phyloP scores from a whole-genome alignment of 1,140 invertebrate genomes.

The Cydia pomonella region DNA sequence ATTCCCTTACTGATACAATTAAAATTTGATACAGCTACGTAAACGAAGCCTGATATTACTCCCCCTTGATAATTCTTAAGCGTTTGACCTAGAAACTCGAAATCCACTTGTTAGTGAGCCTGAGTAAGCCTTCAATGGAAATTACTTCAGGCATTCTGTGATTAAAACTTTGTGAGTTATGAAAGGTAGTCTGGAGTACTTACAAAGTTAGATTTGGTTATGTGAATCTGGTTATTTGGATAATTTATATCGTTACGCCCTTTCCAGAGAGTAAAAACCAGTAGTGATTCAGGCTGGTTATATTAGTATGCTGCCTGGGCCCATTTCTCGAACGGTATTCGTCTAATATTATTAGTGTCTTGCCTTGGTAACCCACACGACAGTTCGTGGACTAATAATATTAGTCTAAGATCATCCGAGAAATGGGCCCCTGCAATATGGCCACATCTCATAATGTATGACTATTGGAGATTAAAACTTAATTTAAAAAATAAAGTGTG shows the following conservation, averaged over 20 bases:
- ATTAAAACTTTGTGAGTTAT: slow-evolving; percentile 8
- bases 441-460: too few relatives aligned
- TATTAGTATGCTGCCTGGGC: too few relatives aligned
- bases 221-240: slow-evolving; percentile 8
- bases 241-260: neutral
- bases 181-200: neutral
- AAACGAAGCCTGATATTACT: neutral
- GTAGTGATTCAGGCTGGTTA: neutral
- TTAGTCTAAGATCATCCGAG: too few relatives aligned
- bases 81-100: neutral
- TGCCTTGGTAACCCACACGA: too few relatives aligned
- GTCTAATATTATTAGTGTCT: too few relatives aligned
- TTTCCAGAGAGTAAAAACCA: neutral
- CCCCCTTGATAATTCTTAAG: neutral
- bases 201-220: slow-evolving; percentile 18
- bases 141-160: slow-evolving; percentile 8
- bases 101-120: slow-evolving; percentile 13
- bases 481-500: too few relatives aligned
- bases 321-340: too few relatives aligned
- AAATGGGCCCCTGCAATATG: too few relatives aligned
- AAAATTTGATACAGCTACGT: neutral
- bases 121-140: slow-evolving; percentile 12
- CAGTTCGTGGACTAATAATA: too few relatives aligned
- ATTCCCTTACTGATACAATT: neutral
- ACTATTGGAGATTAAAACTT: too few relatives aligned